Base-by-base conservation (phyloP, 2,888 invertebrate species). In the Nemoura dubitans region DNA sequence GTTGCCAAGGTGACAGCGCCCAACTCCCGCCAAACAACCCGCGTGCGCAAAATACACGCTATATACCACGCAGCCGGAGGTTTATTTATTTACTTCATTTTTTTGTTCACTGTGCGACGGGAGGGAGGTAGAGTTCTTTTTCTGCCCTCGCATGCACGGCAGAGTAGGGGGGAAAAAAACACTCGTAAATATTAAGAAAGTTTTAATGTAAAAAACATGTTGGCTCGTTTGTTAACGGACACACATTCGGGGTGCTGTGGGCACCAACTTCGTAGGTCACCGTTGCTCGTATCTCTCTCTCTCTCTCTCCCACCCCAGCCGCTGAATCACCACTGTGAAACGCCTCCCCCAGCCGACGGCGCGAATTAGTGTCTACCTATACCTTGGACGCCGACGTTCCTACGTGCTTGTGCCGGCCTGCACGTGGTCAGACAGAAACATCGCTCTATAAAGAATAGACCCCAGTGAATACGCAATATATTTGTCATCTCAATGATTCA, bases 171-270 rank as follows among this genome's bases (percentile, higher is more conserved):
- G 10, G 10, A 36, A 36, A 59, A 59, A 59, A 59, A 59, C 59
- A 59, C 59, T 59, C 59, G 59, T 59, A 59, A 59, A 59, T 59
- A 59, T 59, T 59, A 59, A 59, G 59, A 59, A 59, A 59, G 59
- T 59, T 59, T 59, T 59, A 59, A 59, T 59, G 59, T 59, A 59
- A 59, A 59, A 59, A 59, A 59, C 59, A 21, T 59, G 59, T 59
- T 59, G 10, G 59, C 16, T 59, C 59, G 59, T 59, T 59, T 59
- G 59, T 59, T 59, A 59, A 14, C 36, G 36, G 36, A 10, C 36
- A 36, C 59, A 59, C 59, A 16, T 14, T 59, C 59, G 3, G 6
- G 14, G 59, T 59, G 59, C 59, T 59, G n/a, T n/a, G n/a, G n/a
- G n/a, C n/a, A n/a, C 36, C 59, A 59, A 59, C 59, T 59, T 59